Percentiles rank a stretch among this genome's conserved stretches.
Conservation (phyloP, 2,113 vertebrate species). For the Capricornis sumatraensis region DNA sequence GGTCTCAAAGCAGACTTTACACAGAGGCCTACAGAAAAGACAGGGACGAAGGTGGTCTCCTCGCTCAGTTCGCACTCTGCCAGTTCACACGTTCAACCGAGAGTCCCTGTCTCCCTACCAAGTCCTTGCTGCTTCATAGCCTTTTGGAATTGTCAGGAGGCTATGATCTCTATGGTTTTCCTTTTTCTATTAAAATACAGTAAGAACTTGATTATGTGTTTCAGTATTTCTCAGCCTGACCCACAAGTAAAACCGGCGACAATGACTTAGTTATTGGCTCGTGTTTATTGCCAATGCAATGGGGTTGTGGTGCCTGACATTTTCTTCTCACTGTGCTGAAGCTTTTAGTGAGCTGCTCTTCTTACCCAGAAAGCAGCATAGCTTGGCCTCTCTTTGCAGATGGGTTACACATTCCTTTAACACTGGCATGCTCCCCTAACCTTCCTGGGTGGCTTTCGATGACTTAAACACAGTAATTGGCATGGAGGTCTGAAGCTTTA, state of each 20-base stretch:
- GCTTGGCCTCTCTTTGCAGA: conserved; percentile 74
- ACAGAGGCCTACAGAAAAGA: not conserved
- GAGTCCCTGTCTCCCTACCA: not conserved
- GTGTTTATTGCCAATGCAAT: conserved; percentile 68
- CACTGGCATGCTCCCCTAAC: conserved; percentile 61
- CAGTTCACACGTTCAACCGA: accelerated
- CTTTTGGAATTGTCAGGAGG: conserved; percentile 40
- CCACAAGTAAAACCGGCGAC: conserved; percentile 62
- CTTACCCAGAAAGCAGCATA: conserved; percentile 56
- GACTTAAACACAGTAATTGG: conserved; percentile 63
- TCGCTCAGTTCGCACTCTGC: not conserved
- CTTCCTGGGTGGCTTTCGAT: conserved; percentile 66
- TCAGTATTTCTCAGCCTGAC: conserved; percentile 68
- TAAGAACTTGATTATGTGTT: conserved; percentile 72
- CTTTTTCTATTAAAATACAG: conserved; percentile 41
- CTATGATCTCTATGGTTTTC: conserved; percentile 31
- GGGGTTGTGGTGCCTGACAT: conserved; percentile 70
- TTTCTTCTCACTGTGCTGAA: conserved; percentile 74
- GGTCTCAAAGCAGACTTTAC: not conserved
- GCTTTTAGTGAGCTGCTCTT: conserved; percentile 77
- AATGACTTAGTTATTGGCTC: conserved; percentile 67
- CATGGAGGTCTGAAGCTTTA: conserved; percentile 67
- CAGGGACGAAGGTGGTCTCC: not conserved
- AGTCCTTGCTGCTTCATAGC: conserved; percentile 2
- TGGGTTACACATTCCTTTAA: conserved; percentile 70